Percentiles rank a stretch among this genome's conserved stretches.
phyloP scores from a whole-genome alignment of 2,113 vertebrate genomes.

The Ciconia stormi region DNA sequence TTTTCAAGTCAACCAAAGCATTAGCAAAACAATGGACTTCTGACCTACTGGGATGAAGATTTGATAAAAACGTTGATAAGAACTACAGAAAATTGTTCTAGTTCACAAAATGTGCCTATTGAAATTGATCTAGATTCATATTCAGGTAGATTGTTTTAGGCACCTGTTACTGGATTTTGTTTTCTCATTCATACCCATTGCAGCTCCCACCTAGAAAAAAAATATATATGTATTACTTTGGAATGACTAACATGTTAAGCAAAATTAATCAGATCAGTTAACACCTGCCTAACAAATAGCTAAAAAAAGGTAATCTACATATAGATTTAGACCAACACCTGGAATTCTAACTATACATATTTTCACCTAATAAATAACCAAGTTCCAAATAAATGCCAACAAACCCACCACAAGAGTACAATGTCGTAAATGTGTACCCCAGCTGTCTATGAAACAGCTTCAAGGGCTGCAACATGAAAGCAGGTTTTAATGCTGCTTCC shows the following conservation, averaged over 20 bases:
- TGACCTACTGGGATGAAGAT: neutral
- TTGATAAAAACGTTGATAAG: neutral
- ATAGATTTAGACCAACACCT: neutral
- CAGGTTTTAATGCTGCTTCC: neutral
- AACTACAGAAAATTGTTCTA: neutral
- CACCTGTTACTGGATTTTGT: neutral
- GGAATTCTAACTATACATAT: neutral
- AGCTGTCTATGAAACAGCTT: neutral
- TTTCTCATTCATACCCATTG: constrained; percentile 19
- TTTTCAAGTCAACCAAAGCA: neutral
- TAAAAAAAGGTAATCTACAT: neutral
- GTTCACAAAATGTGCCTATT: neutral
- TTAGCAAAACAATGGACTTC: constrained; percentile 8
- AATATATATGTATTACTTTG: neutral
- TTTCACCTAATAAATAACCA: neutral
- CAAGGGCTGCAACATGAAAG: neutral
- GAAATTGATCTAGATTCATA: neutral
- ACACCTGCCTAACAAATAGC: neutral
- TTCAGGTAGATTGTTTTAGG: neutral
- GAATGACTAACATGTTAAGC: neutral
- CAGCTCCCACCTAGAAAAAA: constrained; percentile 45
- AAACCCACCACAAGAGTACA: neutral
- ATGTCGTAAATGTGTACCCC: neutral
- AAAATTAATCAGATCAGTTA: neutral
- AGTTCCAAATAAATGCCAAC: neutral